Conservation (phyloP, 2,797 vertebrate species). For the Linurgus olivaceus region DNA sequence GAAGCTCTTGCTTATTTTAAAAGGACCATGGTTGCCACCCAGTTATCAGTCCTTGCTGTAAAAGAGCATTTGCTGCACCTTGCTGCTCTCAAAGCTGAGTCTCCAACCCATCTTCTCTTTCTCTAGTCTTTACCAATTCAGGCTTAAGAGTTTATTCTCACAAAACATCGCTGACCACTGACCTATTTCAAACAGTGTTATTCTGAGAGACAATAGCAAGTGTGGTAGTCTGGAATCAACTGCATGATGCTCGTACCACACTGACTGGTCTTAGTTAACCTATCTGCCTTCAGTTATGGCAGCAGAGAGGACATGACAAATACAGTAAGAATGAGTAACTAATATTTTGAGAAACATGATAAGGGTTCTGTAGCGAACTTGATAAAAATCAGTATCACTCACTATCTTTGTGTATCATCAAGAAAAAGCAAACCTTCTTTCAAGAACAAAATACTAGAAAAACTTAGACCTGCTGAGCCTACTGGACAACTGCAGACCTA, state of each 20-base stretch:
- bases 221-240: not conserved
- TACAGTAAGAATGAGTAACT: not conserved
- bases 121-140: not conserved
- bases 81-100: not conserved
- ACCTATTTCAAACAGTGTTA: not conserved
- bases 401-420: not conserved
- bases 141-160: not conserved
- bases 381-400: not conserved
- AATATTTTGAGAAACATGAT: not conserved
- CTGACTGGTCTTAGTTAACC: not conserved
- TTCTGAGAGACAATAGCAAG: not conserved
- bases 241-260: not conserved
- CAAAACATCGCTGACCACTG: not conserved
- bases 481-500: not conserved
- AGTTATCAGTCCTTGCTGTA: accelerated
- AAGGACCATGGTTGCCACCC: not conserved
- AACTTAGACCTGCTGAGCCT: not conserved
- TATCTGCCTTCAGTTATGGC: not conserved
- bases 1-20: not conserved
- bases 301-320: not conserved
- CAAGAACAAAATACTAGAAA: not conserved
- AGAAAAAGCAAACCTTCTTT: not conserved
- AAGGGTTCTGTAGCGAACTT: not conserved
- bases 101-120: not conserved
- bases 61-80: not conserved